These are phyloP conservation scores for Eupleurogrammus muticus DNA, from an alignment of 2,797 vertebrate genomes.

Conservation along the genomic window DNA sequence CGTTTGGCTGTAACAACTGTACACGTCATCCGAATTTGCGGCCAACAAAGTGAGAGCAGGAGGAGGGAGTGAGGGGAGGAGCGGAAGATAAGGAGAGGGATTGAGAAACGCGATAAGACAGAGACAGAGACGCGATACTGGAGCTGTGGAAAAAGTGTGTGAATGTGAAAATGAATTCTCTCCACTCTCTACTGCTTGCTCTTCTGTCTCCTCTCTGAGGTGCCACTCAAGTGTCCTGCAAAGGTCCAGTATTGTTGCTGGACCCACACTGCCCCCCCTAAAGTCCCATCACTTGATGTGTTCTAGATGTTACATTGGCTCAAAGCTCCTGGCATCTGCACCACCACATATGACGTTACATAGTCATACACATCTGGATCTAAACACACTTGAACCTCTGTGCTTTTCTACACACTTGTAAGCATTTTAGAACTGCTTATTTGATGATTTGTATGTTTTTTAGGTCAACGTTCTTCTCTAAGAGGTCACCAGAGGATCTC, in stretches of 20 bases:
- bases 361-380: too few relatives aligned
- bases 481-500: background rate
- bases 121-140: conserved; percentile 26
- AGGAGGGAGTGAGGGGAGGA: conserved; percentile 2
- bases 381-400: background rate
- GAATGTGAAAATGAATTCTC: conserved; percentile 36
- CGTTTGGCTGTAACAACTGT: conserved; percentile 47
- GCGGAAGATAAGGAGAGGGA: conserved; percentile 53
- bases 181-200: background rate
- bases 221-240: background rate
- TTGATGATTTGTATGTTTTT: too few relatives aligned
- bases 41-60: conserved; percentile 19
- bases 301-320: background rate
- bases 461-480: background rate
- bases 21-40: conserved; percentile 47
- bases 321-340: background rate
- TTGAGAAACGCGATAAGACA: conserved; percentile 48
- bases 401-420: background rate
- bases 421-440: conserved; percentile 5
- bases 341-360: too few relatives aligned
- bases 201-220: conserved; percentile 10
- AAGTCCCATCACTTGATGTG: background rate
- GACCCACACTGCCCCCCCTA: background rate
- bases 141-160: conserved; percentile 41
- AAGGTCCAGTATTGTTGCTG: background rate